A percentile compares a stretch with the other conserved stretches of the same genome.
These are phyloP conservation scores for Tromatobia lineatoria DNA, from an alignment of 2,888 invertebrate species.

Conservation along the genomic window DNA sequence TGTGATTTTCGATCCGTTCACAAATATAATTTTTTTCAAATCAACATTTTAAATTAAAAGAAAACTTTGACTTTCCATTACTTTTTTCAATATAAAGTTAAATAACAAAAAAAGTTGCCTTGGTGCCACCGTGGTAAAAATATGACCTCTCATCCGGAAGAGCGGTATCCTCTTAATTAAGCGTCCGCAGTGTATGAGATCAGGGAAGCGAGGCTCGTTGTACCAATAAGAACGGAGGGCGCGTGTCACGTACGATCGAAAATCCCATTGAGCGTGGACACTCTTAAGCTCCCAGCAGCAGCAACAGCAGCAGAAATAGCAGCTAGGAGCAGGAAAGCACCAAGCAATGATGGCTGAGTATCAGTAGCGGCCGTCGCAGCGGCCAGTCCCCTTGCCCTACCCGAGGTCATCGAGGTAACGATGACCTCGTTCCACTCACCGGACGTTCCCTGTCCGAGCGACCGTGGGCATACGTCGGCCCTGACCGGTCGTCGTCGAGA, in stretches of 20 bases:
- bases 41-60: too few species aligned
- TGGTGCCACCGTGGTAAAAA: too few species aligned
- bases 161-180: too few species aligned
- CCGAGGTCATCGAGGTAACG: conserved; percentile 61
- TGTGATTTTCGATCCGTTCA: too few species aligned
- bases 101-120: too few species aligned
- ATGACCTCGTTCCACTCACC: conserved; percentile 64
- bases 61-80: too few species aligned
- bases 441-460: conserved; percentile 53
- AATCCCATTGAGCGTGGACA: conserved; percentile 34
- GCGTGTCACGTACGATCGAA: conserved; percentile 52
- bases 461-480: conserved; percentile 53
- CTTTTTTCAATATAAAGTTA: too few species aligned
- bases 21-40: too few species aligned
- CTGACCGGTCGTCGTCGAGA: conserved; percentile 53
- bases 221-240: conserved; percentile 18
- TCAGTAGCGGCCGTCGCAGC: conserved; percentile 42
- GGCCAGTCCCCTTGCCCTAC: conserved; percentile 60
- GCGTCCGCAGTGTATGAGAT: background rate
- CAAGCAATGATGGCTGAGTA: conserved; percentile 27
- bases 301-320: conserved; percentile 6
- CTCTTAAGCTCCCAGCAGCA: conserved; percentile 1
- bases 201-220: conserved; percentile 20
- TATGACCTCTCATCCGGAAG: too few species aligned
- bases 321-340: conserved; percentile 25